These are phyloP conservation scores for Phortica magna DNA, from an alignment of 2,888 invertebrate genomes.

Conservation along the genomic window DNA sequence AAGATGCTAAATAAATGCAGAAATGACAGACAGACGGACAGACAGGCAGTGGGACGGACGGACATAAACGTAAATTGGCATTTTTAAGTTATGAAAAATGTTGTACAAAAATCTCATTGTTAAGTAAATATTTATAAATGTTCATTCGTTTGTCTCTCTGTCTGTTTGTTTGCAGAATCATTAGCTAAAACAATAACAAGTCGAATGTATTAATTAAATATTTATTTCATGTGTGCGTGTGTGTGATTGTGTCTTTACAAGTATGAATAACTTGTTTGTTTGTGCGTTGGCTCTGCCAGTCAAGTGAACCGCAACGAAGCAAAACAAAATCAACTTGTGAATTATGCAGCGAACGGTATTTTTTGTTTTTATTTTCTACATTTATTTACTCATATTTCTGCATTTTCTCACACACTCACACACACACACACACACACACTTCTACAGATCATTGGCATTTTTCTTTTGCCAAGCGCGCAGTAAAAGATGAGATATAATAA, in stretches of 20 bases:
- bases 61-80: background rate
- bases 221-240: background rate
- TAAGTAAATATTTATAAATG: conserved; percentile 18
- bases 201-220: conserved; percentile 11
- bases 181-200: background rate
- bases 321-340: background rate
- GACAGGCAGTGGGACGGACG: too few relatives aligned
- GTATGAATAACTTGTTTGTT: background rate
- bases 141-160: background rate
- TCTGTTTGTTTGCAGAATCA: background rate
- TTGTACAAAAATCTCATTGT: conserved; percentile 2
- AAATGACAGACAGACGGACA: too few relatives aligned
- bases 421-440: background rate
- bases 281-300: background rate
- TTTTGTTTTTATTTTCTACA: background rate
- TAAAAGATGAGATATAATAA: too few relatives aligned
- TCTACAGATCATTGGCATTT: too few relatives aligned
- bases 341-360: conserved; percentile 21
- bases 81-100: conserved; percentile 2
- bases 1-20: background rate
- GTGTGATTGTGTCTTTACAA: background rate
- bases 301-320: conserved; percentile 1
- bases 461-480: too few relatives aligned
- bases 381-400: conserved; percentile 1
- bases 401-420: background rate